Evolutionary conservation across 2,797 vertebrate genomes (phyloP).

Genomic region (Anomalospiza imberbis): DNA sequence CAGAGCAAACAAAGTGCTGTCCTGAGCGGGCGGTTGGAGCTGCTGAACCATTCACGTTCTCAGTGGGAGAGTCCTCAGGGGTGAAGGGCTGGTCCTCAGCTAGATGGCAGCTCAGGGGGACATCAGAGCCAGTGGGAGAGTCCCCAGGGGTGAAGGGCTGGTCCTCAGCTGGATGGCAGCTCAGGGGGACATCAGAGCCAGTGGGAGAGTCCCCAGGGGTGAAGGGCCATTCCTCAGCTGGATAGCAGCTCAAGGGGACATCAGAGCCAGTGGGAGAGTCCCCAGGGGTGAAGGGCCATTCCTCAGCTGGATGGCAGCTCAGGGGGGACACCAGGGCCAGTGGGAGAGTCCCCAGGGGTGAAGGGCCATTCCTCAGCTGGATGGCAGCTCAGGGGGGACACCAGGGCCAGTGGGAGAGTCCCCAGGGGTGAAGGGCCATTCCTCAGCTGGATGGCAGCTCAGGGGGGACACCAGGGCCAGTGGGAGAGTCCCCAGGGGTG

Average conservation of each 20-base stretch:
- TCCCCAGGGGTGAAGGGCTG: too few species aligned
- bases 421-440: too few species aligned
- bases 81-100: background rate
- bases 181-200: background rate
- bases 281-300: too few species aligned
- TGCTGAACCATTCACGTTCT: background rate
- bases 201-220: fast-evolving
- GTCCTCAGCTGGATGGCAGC: too few species aligned
- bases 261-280: background rate
- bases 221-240: background rate
- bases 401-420: background rate
- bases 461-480: too few species aligned
- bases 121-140: background rate
- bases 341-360: fast-evolving
- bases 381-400: background rate
- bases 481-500: fast-evolving
- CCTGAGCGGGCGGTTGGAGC: background rate
- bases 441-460: too few species aligned
- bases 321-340: too few species aligned
- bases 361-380: background rate
- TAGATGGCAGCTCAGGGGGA: fast-evolving
- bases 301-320: too few species aligned
- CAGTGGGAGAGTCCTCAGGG: fast-evolving
- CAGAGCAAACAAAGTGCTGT: constrained; percentile 5
- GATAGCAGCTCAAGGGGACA: background rate